phyloP scores from a whole-genome alignment of 2,888 invertebrate species.

The Trachelus stipa region DNA sequence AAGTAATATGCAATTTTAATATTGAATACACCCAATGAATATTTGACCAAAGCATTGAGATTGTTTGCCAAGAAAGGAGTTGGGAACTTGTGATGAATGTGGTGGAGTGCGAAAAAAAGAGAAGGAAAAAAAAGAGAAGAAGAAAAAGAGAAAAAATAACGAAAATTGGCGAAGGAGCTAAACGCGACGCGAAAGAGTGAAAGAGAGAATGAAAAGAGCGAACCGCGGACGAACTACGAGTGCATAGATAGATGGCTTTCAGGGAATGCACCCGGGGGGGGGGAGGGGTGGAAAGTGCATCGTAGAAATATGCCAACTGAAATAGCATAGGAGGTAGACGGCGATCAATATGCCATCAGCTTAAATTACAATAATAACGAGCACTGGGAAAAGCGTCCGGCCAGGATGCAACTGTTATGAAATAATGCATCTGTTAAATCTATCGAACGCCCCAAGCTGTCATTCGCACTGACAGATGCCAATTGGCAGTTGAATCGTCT shows the following conservation, averaged over 20 bases:
- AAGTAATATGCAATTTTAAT: background rate
- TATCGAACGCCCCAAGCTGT: background rate
- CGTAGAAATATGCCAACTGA: conserved; percentile 47
- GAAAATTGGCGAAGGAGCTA: background rate
- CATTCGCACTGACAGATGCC: background rate
- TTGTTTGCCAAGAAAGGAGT: background rate
- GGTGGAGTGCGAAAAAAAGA: background rate
- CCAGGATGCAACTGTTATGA: conserved; percentile 37
- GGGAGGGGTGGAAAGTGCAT: background rate
- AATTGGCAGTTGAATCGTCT: background rate
- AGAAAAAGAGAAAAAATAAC: too few species aligned
- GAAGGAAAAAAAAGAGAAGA: too few species aligned
- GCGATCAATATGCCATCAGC: conserved; percentile 55
- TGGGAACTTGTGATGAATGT: background rate
- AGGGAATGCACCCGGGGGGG: background rate
- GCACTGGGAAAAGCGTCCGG: conserved; percentile 29
- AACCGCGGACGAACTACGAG: background rate
- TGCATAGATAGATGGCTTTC: background rate
- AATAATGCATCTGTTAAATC: conserved; percentile 26
- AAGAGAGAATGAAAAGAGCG: background rate
- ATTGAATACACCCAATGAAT: background rate
- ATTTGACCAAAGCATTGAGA: background rate
- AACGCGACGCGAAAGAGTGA: background rate
- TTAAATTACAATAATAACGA: conserved; percentile 55
- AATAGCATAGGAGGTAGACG: conserved; percentile 40